Base-by-base conservation (phyloP, 2,113 vertebrate genomes). In the Varanus komodoensis region DNA sequence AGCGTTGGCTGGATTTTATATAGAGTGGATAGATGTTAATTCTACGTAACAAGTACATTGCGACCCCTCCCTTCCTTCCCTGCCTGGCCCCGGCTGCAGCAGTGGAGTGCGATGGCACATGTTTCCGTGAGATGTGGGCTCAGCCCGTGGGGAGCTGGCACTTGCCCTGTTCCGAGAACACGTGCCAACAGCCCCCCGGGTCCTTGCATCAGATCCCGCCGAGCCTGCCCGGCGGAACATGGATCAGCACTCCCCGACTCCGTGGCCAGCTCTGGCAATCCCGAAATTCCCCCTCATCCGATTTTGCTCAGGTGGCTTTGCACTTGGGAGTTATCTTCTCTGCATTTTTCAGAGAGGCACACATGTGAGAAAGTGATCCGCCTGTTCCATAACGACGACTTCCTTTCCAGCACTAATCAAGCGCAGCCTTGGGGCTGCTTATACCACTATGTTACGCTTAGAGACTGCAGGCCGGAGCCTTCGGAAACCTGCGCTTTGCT, bases 1-100 rank as follows among this genome's bases (percentile, higher is more conserved):
- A 94, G 91, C 94, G 94, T 95, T 95, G 92, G 92, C 0, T 88
- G 96, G 90, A 90, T 88, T 88, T 95, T 96, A 83, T 79, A 89
- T 64, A 85, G 74, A 54, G 38, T 48, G 89, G 7, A 90, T 64
- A 89, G 88, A 71, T 90, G 48, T 69, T 52, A 52, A 86, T 80
- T 86, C 48, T 79, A 79, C 86, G 48, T 54, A 78, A 23, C 67
- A 80, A 32, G 15, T 67, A 48, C 17, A 52, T 64, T 52, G 57
- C 67, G 44, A 79, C 38, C 52, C n/a, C 44, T n/a, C 48, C 54
- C 57, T 48, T 86, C 17, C 64, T n/a, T 71, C 27, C 50, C 23
- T 84, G 73, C 87, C 78, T 67, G 57, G 54, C 48, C 81, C 77
- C 81, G 27, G 25, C 12, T 38, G 44, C 48, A 57, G 8, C 34